These are phyloP conservation scores for Troides oblongomaculatus DNA, from an alignment of 2,888 invertebrate genomes.

Conservation along the genomic window DNA sequence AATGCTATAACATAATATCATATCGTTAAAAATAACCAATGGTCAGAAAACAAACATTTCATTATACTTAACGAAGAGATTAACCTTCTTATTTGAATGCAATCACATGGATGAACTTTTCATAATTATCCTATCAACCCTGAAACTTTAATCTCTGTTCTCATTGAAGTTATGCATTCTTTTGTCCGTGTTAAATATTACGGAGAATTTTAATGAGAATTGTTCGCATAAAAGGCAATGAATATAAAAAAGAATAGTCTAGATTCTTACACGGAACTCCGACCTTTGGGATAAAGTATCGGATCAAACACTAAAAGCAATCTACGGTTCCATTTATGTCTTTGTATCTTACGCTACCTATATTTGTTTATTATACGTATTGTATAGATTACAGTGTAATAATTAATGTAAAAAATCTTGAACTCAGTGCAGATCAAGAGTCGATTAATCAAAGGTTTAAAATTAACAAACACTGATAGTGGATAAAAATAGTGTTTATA, in stretches of 20 bases:
- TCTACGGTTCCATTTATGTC: too few species aligned
- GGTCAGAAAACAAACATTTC: too few species aligned
- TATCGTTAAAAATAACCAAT: background rate
- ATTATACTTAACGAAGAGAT: background rate
- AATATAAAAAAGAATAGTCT: background rate
- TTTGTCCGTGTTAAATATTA: background rate
- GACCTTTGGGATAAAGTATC: background rate
- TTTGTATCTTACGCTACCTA: too few species aligned
- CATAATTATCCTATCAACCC: background rate
- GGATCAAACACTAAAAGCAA: too few species aligned
- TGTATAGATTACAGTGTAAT: too few species aligned
- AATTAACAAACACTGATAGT: too few species aligned
- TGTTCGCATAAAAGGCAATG: background rate
- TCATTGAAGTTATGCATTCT: background rate
- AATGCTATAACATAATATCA: background rate
- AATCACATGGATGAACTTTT: background rate
- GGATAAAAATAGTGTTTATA: too few species aligned
- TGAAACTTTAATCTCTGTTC: background rate
- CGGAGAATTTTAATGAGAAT: background rate
- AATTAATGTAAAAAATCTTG: too few species aligned
- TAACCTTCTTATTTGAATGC: background rate
- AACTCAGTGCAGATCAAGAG: too few species aligned
- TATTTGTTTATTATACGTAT: too few species aligned
- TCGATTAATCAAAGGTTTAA: too few species aligned
- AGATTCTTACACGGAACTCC: background rate